Conservation (phyloP, 1,140 invertebrate genomes). For the Penaeus indicus region DNA sequence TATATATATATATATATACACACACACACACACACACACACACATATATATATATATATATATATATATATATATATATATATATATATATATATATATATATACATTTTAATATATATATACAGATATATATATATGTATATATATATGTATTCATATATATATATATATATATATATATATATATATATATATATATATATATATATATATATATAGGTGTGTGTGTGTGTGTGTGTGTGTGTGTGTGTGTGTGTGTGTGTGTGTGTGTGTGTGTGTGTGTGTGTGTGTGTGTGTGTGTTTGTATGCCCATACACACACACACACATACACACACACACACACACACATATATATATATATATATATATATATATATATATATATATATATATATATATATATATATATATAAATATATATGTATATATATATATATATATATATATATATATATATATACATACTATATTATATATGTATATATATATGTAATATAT, state of each 20-base stretch:
- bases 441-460: not conserved
- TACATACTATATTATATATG: not conserved
- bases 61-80: not conserved
- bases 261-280: not conserved
- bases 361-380: too few relatives aligned
- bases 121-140: not conserved
- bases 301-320: too few relatives aligned
- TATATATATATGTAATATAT: not conserved
- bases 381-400: too few relatives aligned
- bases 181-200: not conserved
- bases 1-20: not conserved
- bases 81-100: slow-evolving; percentile 19
- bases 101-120: not conserved
- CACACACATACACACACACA: too few relatives aligned
- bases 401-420: too few relatives aligned
- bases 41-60: not conserved
- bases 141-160: not conserved
- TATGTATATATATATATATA: not conserved
- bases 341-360: too few relatives aligned
- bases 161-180: not conserved
- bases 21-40: too few relatives aligned
- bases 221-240: not conserved
- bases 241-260: not conserved
- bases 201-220: not conserved
- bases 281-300: not conserved